phyloP scores from a whole-genome alignment of 53 echinoderm and acorn worm genomes.

The Arbacia lixula region DNA sequence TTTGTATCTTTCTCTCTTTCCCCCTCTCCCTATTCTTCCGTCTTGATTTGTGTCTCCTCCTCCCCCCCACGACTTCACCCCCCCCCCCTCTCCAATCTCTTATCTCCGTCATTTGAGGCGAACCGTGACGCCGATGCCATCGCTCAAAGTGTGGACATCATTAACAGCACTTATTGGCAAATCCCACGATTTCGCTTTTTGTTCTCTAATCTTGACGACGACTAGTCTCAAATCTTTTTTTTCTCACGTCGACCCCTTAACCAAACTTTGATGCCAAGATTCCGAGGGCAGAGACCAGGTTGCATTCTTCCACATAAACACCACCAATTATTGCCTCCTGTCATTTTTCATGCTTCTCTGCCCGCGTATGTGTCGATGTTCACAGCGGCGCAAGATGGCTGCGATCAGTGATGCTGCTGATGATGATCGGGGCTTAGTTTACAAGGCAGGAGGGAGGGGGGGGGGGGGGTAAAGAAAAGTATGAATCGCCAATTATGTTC shows the following conservation, averaged over 20 bases:
- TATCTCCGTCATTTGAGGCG: slow-evolving; percentile 6
- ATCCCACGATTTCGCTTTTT: slow-evolving; percentile 2
- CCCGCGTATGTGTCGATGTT: background rate
- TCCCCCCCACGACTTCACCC: background rate
- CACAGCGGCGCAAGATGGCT: slow-evolving; percentile 17
- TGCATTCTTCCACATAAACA: slow-evolving; percentile 60
- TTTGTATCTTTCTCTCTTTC: background rate
- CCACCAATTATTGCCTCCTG: slow-evolving; percentile 42
- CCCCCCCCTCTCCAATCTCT: background rate
- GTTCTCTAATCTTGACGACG: background rate
- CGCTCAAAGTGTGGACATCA: slow-evolving; percentile 16
- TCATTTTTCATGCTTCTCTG: background rate
- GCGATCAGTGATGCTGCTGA: too few relatives aligned
- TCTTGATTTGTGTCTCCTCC: background rate
- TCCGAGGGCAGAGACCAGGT: slow-evolving; percentile 8
- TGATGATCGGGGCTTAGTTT: too few relatives aligned
- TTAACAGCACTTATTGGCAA: slow-evolving; percentile 9
- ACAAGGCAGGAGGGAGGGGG: too few relatives aligned
- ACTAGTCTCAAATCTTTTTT: background rate
- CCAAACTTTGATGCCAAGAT: too few relatives aligned
- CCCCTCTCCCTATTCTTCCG: background rate
- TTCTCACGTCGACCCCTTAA: too few relatives aligned
- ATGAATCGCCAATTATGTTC: too few relatives aligned
- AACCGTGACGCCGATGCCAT: slow-evolving; percentile 1
- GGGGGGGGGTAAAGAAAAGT: too few relatives aligned